phyloP scores from a whole-genome alignment of 1,140 invertebrate species.

The Pseudomyrmex sp. region DNA sequence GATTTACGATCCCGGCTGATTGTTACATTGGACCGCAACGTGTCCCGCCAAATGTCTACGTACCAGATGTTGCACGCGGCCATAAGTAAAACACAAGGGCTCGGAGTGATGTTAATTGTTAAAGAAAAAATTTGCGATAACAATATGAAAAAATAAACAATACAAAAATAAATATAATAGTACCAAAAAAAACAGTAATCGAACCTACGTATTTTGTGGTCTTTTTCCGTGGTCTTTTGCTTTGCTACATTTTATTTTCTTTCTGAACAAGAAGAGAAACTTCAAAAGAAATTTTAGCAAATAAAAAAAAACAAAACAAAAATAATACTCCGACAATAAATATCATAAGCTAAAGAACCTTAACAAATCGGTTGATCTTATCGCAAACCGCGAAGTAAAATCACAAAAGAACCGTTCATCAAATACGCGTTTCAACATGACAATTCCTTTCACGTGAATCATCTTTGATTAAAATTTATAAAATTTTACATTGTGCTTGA shows the following conservation, averaged over 20 bases:
- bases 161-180: background rate
- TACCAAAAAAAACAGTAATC: background rate
- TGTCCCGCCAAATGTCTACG: conserved; percentile 39
- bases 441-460: background rate
- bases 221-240: background rate
- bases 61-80: conserved; percentile 49
- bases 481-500: background rate
- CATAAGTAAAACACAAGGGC: conserved; percentile 40
- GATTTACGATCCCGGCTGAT: conserved; percentile 58
- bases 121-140: conserved; percentile 37
- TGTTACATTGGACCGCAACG: conserved; percentile 46
- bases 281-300: background rate
- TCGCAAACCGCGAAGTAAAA: conserved; percentile 4
- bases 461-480: conserved; percentile 1
- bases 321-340: conserved; percentile 3
- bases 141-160: background rate
- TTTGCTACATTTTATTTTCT: background rate
- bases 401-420: conserved; percentile 3
- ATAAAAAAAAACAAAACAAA: background rate
- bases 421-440: background rate
- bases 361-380: conserved; percentile 43
- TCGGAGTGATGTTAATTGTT: conserved; percentile 7
- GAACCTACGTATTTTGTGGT: background rate
- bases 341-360: conserved; percentile 24
- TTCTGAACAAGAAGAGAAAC: background rate